A percentile compares a stretch with the other conserved stretches of the same genome.
phyloP scores from a whole-genome alignment of 2,113 vertebrate genomes.

The Tetrax tetrax region DNA sequence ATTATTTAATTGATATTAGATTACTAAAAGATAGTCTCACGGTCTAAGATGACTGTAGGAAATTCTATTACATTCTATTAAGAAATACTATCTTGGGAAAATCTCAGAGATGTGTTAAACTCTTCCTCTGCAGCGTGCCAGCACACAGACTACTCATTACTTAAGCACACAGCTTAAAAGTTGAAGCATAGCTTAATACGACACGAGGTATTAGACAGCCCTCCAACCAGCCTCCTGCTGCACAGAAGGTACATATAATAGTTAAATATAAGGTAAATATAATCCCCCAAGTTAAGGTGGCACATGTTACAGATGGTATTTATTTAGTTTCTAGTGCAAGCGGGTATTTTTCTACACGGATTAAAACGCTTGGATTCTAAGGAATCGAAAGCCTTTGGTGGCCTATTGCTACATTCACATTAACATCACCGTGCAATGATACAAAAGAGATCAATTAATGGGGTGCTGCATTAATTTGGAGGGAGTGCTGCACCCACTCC shows the following conservation, averaged over 20 bases:
- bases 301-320: background rate
- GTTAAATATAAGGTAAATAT: background rate
- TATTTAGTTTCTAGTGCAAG: background rate
- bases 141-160: background rate
- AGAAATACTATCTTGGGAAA: background rate
- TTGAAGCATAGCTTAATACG: background rate
- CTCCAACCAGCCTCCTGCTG: background rate
- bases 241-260: no score
- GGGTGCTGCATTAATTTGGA: background rate
- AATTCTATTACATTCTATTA: background rate
- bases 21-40: background rate
- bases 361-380: background rate
- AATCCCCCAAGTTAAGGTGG: background rate
- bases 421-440: background rate
- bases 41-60: background rate
- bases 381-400: background rate
- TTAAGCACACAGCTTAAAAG: accelerated
- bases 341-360: background rate
- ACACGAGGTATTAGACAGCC: background rate
- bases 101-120: background rate
- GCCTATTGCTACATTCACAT: background rate
- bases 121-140: background rate
- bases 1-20: background rate
- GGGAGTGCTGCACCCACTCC: background rate
- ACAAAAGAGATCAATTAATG: background rate